Base-by-base conservation (phyloP, 1,140 invertebrate species). In the Bombus superbus region DNA sequence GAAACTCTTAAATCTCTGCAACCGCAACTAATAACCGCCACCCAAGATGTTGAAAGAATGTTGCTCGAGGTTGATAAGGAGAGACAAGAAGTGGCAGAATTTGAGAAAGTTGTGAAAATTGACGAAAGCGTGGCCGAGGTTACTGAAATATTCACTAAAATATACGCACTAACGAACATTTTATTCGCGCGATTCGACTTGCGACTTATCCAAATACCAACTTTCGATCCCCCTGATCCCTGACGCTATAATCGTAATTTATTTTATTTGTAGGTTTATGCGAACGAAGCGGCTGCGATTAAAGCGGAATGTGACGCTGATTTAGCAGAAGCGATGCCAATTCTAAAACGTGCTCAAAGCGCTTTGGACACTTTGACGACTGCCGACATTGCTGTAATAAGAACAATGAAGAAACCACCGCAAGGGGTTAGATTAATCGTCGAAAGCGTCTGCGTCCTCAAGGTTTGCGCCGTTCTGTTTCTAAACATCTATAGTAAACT, bases 371-470 rank as follows among this genome's bases (percentile, higher is more conserved):
- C 98, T 1, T 96, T 99, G 8, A 99, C 98, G 64, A 97, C 97
- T 9, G 96, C 97, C 32, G 99, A 99, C 95, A 99, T 99, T 76
- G 98, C 98, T 47, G 96, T 99, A 69, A 98, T 99, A 9, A 99
- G 99, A 96, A 97, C 98, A 1, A 99, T 99, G 99, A 99, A 99
- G 95, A 99, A 98, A 96, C 99, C 99, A 4, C 99, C 99, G 0
- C 97, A 97, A 92, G 98, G 98, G 82, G 98, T 99, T 10, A 98
- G 97, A 92, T 96, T 99, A 79, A 98, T 99, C 2, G 98, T 99
- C 98, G 99, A 99, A 95, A 98, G 98, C 78, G 97, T 99, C 86
- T 99, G 99, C 92, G 98, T 99, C 89, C 96, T 99, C 86, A 98
- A 98, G 95, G 98, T 98, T 57, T 38, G 2, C 22, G 8, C 40